These are phyloP conservation scores for Pandemis cinnamomeana DNA, from an alignment of 2,888 invertebrate genomes.

Conservation along the genomic window DNA sequence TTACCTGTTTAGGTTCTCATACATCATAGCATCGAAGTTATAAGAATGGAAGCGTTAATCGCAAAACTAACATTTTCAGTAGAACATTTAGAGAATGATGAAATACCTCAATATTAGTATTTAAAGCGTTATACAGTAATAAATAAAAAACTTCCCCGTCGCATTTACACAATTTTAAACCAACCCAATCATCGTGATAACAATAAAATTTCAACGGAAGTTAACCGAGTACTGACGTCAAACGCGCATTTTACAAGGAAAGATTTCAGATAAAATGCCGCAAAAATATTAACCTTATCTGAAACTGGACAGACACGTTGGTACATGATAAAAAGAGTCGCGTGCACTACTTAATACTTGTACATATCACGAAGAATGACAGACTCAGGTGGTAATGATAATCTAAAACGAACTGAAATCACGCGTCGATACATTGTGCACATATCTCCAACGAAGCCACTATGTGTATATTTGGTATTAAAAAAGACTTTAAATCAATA, in stretches of 20 bases:
- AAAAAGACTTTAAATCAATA: slow-evolving; percentile 20
- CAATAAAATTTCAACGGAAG: not conserved
- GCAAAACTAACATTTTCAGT: not conserved
- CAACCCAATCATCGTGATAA: not conserved
- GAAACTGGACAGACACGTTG: not conserved
- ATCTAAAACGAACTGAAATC: slow-evolving; percentile 17
- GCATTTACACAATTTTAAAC: not conserved
- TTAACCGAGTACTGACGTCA: not conserved
- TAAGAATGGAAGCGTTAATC: not conserved
- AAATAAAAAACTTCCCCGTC: not conserved
- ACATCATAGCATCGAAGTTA: not conserved
- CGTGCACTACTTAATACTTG: not conserved
- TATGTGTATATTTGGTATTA: not conserved
- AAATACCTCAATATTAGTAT: not conserved
- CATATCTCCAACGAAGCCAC: slow-evolving; percentile 11
- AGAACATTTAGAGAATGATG: not conserved
- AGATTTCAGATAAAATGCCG: slow-evolving; percentile 11
- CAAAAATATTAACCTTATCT: slow-evolving; percentile 1
- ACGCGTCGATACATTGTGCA: slow-evolving; percentile 18
- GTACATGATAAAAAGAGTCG: not conserved
- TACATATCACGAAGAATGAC: slow-evolving; percentile 9
- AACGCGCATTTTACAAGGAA: slow-evolving; percentile 2
- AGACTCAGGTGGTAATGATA: slow-evolving; percentile 13
- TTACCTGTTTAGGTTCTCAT: not conserved
- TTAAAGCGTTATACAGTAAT: not conserved